Evolutionary conservation across 2,113 vertebrate species (phyloP).

Genomic region (Typhlomys cinereus): DNA sequence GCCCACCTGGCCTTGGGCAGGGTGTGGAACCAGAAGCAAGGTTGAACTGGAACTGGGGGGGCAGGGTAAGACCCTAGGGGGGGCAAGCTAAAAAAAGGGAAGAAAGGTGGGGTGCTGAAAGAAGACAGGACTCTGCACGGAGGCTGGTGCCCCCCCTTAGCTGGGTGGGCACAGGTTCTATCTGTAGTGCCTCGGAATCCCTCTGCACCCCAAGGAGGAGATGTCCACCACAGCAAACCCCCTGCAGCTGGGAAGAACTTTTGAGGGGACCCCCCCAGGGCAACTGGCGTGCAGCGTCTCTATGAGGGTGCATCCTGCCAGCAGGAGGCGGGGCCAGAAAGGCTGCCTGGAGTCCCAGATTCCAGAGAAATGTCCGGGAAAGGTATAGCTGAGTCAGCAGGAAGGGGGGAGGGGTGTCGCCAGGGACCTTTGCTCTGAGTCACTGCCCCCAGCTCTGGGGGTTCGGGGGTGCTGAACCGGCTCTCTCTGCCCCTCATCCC

Average conservation of each 20-base stretch:
- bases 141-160: not conserved
- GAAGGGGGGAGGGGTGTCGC: not conserved
- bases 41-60: not conserved
- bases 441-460: not conserved
- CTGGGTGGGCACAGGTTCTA: not conserved
- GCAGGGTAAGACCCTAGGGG: not conserved
- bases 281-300: not conserved
- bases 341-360: not conserved
- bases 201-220: not conserved
- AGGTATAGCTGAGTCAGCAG: slow-evolving; percentile 60
- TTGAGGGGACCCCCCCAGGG: not conserved
- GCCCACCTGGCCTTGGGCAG: not conserved
- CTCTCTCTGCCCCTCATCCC: not conserved
- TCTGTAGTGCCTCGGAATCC: not conserved
- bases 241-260: not conserved
- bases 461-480: not conserved
- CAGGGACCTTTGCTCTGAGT: slow-evolving; percentile 59
- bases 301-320: not conserved
- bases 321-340: not conserved
- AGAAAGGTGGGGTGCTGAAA: not conserved
- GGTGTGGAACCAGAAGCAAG: not conserved
- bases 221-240: not conserved
- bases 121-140: not conserved
- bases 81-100: no score
- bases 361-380: slow-evolving; percentile 46